These are phyloP conservation scores for Callipepla californica DNA, from an alignment of 2,113 vertebrate genomes.

Conservation along the genomic window DNA sequence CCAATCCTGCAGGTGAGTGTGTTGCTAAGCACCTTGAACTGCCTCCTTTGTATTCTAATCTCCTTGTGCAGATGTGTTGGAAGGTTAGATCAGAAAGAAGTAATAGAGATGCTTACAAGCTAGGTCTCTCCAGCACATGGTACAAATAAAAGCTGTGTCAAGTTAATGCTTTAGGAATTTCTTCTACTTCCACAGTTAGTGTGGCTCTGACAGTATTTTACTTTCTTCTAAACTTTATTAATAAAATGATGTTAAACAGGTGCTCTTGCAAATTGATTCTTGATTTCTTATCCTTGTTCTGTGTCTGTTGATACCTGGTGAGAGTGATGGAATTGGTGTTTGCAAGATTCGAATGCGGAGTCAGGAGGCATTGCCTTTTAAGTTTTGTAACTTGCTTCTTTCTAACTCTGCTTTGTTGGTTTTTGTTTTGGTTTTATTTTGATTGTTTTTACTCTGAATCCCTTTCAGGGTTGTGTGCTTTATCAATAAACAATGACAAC, in stretches of 20 bases:
- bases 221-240: not conserved
- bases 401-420: not conserved
- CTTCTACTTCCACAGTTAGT: not conserved
- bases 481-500: constrained; percentile 98
- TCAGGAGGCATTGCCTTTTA: not conserved
- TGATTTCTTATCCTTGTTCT: not conserved
- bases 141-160: not conserved
- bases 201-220: not conserved
- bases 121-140: not conserved
- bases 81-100: not conserved
- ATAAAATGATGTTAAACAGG: not conserved
- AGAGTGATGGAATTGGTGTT: not conserved
- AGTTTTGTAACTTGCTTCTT: not conserved
- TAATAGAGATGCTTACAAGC: not conserved
- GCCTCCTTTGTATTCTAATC: not conserved
- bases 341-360: not conserved
- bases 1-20: constrained; percentile 90
- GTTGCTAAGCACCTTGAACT: not conserved
- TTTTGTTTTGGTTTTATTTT: not conserved
- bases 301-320: not conserved
- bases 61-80: not conserved
- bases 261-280: not conserved
- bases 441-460: not conserved
- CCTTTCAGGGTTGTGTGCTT: constrained; percentile 85
- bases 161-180: not conserved